Conservation (phyloP, 2,113 vertebrate genomes). For the Sinocyclocheilus maitianheensis region DNA sequence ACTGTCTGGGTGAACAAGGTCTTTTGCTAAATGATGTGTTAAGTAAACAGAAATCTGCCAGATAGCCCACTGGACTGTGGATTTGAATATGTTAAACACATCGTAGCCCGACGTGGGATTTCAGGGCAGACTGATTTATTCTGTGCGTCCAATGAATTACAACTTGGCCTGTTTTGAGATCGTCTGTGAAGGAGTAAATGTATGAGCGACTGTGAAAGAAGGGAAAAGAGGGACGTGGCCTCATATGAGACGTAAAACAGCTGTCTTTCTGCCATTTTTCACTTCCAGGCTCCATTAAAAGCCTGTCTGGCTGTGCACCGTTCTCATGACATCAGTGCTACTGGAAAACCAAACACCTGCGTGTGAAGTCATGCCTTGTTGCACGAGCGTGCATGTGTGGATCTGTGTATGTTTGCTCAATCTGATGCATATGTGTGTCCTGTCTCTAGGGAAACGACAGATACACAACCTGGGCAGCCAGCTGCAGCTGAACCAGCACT, state of each 20-base stretch:
- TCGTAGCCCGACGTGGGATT: slow-evolving; percentile 29
- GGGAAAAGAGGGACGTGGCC: slow-evolving; percentile 29
- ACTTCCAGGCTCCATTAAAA: slow-evolving; percentile 26
- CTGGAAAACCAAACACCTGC: slow-evolving; percentile 57
- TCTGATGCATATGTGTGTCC: slow-evolving; percentile 43
- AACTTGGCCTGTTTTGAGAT: slow-evolving; percentile 3
- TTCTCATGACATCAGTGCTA: slow-evolving; percentile 63
- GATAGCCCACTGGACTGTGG: slow-evolving; percentile 10
- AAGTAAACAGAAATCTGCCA: slow-evolving; percentile 10
- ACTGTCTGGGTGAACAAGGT: background rate
- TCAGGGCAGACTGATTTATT: slow-evolving; percentile 39
- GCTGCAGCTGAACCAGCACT: slow-evolving; percentile 95
- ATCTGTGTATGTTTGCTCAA: slow-evolving; percentile 36
- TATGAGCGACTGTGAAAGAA: slow-evolving; percentile 18
- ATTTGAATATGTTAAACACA: slow-evolving; percentile 42
- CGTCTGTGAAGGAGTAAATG: slow-evolving; percentile 25
- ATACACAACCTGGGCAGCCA: slow-evolving; percentile 95
- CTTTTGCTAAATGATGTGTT: slow-evolving; percentile 33
- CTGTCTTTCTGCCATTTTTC: slow-evolving; percentile 45
- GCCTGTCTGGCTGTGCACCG: slow-evolving; percentile 33
- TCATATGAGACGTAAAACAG: slow-evolving; percentile 50
- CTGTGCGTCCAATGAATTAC: slow-evolving; percentile 48
- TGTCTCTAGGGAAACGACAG: slow-evolving; percentile 85
- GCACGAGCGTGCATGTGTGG: background rate
- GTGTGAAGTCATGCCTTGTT: slow-evolving; percentile 57